A percentile compares a stretch with the other conserved stretches of the same genome.
These are phyloP conservation scores for Drosophila nr. medialis DNA, from an alignment of 2,888 invertebrate species.

Conservation along the genomic window DNA sequence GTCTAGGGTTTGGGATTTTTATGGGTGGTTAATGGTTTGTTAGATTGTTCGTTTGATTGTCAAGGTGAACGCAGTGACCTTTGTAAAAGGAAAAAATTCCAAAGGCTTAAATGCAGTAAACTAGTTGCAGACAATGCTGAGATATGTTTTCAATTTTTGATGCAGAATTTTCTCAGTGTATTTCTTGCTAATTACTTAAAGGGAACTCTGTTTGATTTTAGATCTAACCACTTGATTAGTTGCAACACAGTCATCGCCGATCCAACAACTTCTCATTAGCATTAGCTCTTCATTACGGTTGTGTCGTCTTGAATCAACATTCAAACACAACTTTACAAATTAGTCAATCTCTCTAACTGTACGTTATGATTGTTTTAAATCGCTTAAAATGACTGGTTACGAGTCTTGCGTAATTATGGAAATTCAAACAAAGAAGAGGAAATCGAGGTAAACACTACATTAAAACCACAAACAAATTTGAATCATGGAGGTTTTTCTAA, in stretches of 20 bases:
- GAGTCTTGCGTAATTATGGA: conserved; percentile 51
- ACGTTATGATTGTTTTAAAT: background rate
- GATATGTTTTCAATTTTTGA: no score
- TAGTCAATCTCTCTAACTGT: conserved; percentile 31
- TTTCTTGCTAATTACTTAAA: background rate
- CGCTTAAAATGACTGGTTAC: conserved; percentile 9
- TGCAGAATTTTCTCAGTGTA: background rate
- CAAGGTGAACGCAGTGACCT: conserved; percentile 72
- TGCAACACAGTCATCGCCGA: background rate
- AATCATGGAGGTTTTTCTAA: conserved; percentile 27
- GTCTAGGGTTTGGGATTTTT: conserved; percentile 53
- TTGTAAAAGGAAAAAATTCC: conserved; percentile 55
- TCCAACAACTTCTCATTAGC: conserved; percentile 21
- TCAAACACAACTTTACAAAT: conserved; percentile 22
- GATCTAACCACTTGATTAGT: conserved; percentile 5
- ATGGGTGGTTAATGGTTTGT: conserved; percentile 25
- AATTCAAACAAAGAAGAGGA: conserved; percentile 24
- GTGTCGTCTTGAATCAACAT: conserved; percentile 25
- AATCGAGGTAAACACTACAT: conserved; percentile 16
- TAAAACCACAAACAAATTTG: conserved; percentile 33
- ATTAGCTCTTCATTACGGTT: conserved; percentile 31
- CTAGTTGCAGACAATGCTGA: conserved; percentile 1
- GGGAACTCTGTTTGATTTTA: background rate
- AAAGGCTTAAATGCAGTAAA: conserved; percentile 19
- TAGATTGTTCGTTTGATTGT: conserved; percentile 61